Evolutionary conservation across 2,113 vertebrate genomes (phyloP).

Genomic region (Dromaius novaehollandiae): DNA sequence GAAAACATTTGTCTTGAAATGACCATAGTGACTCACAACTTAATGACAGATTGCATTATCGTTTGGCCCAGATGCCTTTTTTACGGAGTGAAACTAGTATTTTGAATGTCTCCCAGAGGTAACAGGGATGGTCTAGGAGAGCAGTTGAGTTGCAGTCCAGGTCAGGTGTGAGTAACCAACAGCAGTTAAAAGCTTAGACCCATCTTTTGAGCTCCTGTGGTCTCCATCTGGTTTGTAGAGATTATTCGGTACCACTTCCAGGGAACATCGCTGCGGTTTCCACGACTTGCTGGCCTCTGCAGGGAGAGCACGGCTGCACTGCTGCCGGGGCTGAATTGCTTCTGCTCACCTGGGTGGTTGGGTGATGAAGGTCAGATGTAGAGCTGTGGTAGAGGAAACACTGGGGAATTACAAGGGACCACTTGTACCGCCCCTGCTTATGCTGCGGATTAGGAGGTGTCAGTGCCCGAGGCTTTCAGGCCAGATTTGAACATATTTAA

Average conservation of each 20-base stretch:
- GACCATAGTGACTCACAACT: not conserved
- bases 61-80: fast-evolving
- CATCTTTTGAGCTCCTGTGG: not conserved
- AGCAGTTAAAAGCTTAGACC: not conserved
- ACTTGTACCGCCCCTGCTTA: not conserved
- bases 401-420: not conserved
- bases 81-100: not conserved
- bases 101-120: not conserved
- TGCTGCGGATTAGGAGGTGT: fast-evolving
- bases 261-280: not conserved
- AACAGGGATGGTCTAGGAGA: not conserved
- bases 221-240: not conserved
- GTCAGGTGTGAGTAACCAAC: not conserved
- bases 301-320: not conserved
- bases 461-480: not conserved
- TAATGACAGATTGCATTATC: not conserved
- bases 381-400: not conserved
- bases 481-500: not conserved
- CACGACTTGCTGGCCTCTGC: not conserved
- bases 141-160: not conserved
- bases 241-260: not conserved
- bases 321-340: not conserved
- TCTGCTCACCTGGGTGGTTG: not conserved
- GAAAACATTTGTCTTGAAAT: not conserved
- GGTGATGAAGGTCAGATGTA: no score